Percentiles rank a stretch among this genome's conserved stretches.
phyloP scores from a whole-genome alignment of 2,888 invertebrate genomes.

The Hirtodrosophila alboralis region DNA sequence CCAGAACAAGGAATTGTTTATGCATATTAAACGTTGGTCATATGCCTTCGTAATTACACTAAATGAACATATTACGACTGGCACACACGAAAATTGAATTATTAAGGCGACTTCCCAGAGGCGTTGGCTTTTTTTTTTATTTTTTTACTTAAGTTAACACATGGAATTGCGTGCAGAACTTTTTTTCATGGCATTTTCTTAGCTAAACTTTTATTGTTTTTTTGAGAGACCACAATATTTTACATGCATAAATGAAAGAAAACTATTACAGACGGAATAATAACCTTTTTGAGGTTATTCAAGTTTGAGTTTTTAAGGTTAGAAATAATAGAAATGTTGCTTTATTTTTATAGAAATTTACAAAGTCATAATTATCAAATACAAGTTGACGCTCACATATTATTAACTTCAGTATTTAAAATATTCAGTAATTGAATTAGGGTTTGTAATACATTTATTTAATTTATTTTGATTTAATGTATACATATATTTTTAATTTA shows the following conservation, averaged over 20 bases:
- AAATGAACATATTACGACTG: slow-evolving; percentile 74
- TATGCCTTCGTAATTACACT: slow-evolving; percentile 71
- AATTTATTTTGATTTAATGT: too few species aligned
- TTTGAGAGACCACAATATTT: too few species aligned
- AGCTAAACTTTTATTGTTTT: neutral
- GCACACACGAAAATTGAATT: slow-evolving; percentile 72
- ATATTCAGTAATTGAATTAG: too few species aligned
- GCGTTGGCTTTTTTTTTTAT: slow-evolving; percentile 62
- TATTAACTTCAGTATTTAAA: too few species aligned
- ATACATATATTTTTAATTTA: too few species aligned
- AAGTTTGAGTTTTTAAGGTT: neutral
- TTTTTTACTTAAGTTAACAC: slow-evolving; percentile 30
- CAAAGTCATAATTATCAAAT: too few species aligned
- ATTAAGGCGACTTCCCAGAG: slow-evolving; percentile 65
- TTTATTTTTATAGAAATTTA: too few species aligned
- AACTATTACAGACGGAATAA: neutral
- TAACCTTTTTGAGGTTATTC: neutral
- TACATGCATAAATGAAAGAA: slow-evolving; percentile 3
- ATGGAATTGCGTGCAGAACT: slow-evolving; percentile 57
- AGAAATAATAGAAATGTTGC: too few species aligned
- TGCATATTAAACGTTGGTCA: slow-evolving; percentile 59
- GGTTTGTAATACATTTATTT: too few species aligned
- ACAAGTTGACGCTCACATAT: too few species aligned
- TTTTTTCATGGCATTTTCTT: slow-evolving; percentile 11
- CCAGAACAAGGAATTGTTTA: slow-evolving; percentile 66